phyloP scores from a whole-genome alignment of 1,140 invertebrate genomes.

The Pseudachorutes palmiensis region DNA sequence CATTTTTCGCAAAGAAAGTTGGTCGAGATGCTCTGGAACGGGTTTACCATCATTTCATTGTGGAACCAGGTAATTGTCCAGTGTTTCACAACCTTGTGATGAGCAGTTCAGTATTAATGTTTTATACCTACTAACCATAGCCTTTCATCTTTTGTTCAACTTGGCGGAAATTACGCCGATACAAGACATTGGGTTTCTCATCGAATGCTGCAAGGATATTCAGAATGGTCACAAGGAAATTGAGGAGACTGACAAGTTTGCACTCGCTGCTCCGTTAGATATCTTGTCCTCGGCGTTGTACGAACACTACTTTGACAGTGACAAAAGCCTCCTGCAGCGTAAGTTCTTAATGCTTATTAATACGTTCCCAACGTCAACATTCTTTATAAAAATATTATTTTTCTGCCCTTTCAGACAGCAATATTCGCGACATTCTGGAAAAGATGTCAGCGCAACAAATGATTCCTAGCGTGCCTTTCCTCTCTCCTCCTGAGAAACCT shows the following conservation, averaged over 20 bases:
- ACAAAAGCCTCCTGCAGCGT: too few relatives aligned
- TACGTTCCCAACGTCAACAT: too few relatives aligned
- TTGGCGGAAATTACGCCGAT: neutral
- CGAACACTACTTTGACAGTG: too few relatives aligned
- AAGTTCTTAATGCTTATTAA: too few relatives aligned
- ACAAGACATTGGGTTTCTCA: neutral
- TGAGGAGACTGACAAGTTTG: neutral
- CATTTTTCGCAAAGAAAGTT: neutral
- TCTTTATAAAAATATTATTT: too few relatives aligned
- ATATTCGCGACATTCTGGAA: too few relatives aligned
- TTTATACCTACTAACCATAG: neutral
- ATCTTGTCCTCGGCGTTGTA: neutral
- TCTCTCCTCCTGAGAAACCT: too few relatives aligned
- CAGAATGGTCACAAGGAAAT: neutral
- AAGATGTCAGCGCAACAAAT: too few relatives aligned
- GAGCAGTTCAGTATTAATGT: neutral
- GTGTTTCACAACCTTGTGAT: neutral
- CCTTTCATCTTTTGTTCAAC: neutral
- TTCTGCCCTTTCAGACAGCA: too few relatives aligned
- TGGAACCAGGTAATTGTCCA: neutral
- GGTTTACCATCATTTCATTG: too few relatives aligned
- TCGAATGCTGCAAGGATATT: neutral
- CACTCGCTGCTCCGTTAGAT: neutral
- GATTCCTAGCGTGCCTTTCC: too few relatives aligned
- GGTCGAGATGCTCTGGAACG: neutral